These are phyloP conservation scores for Antitype chi DNA, from an alignment of 2,888 invertebrate genomes.

Conservation along the genomic window DNA sequence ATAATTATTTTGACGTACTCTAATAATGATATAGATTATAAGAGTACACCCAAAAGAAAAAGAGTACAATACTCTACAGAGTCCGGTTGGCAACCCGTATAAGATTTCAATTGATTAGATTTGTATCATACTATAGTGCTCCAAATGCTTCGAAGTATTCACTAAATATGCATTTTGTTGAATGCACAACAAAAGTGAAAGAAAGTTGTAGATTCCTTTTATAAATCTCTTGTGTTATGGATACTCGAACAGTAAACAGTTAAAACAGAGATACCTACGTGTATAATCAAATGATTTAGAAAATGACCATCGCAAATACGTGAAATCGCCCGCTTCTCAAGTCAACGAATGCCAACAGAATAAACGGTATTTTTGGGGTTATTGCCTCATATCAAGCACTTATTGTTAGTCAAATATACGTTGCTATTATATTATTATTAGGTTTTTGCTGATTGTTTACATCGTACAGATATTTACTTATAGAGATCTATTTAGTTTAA, in stretches of 20 bases:
- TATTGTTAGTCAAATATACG: conserved; percentile 22
- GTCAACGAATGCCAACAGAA: conserved; percentile 29
- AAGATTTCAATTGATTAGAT: no score
- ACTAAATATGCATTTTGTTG: conserved; percentile 1
- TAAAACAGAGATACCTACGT: conserved; percentile 11
- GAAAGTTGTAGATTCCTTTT: neutral
- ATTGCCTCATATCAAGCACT: conserved; percentile 42
- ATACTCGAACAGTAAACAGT: conserved; percentile 2
- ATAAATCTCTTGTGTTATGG: neutral
- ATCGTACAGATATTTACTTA: neutral
- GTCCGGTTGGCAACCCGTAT: no score
- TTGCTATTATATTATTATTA: neutral
- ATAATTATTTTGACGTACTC: no score
- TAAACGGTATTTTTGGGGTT: conserved; percentile 58
- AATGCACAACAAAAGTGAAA: neutral
- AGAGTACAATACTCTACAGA: no score
- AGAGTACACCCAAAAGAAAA: no score
- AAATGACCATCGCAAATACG: conserved; percentile 33
- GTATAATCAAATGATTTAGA: conserved; percentile 14
- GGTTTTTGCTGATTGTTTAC: conserved; percentile 9
- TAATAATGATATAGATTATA: no score
- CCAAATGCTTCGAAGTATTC: neutral
- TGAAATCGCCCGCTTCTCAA: conserved; percentile 35
- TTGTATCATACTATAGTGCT: no score
- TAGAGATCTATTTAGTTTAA: neutral